Evolutionary conservation across 92 coral and sea anemone species (phyloP).

Genomic region (Anthopleura xanthogrammica): DNA sequence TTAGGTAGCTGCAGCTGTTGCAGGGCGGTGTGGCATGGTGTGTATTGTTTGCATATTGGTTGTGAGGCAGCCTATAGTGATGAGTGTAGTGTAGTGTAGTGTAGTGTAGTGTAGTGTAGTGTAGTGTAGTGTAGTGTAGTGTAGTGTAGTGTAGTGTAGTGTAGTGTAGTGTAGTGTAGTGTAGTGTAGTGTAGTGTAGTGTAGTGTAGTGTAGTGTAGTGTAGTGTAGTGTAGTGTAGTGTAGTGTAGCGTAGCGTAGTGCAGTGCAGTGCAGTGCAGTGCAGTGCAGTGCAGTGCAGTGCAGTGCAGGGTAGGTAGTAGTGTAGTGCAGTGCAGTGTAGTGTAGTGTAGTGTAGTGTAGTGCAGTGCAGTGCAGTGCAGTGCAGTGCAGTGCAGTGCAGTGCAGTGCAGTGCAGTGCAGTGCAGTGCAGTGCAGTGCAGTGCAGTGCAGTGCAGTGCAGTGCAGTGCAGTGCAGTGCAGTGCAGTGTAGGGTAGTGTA

Average conservation of each 20-base stretch:
- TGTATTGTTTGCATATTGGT: background rate
- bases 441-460: background rate
- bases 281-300: background rate
- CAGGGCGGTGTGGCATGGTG: background rate
- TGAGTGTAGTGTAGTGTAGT: too few species aligned
- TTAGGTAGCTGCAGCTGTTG: background rate
- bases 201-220: too few species aligned
- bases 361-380: background rate
- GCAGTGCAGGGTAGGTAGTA: background rate
- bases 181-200: too few species aligned
- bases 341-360: background rate
- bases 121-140: too few species aligned
- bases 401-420: background rate
- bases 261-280: too few species aligned
- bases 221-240: too few species aligned
- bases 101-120: too few species aligned
- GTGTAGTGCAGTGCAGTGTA: background rate
- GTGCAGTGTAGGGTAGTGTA: too few species aligned
- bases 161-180: too few species aligned
- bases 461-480: background rate
- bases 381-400: background rate
- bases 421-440: background rate
- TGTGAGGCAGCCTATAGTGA: too few species aligned
- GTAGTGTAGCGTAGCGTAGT: too few species aligned
- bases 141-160: background rate